Conservation (phyloP, 1,140 invertebrate genomes). For the Orchestia grillus region DNA sequence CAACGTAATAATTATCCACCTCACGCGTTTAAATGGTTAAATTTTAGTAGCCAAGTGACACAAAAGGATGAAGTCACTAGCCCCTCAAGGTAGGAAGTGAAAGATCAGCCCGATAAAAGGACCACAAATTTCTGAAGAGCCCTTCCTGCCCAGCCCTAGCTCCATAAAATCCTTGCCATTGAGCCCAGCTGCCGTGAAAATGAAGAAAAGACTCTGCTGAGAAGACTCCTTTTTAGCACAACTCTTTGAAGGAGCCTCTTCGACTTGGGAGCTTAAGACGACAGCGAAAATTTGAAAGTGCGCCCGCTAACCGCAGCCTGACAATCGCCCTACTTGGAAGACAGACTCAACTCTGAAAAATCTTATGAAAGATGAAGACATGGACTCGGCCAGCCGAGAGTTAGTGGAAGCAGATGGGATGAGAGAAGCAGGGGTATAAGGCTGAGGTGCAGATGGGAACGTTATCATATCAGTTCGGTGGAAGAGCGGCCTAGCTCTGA, state of each 20-base stretch:
- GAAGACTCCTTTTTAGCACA: neutral
- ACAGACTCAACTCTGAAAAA: neutral
- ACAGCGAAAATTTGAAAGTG: neutral
- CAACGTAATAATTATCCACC: neutral
- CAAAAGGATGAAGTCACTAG: neutral
- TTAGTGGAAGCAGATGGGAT: neutral
- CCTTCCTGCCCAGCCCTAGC: neutral
- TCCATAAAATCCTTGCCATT: neutral
- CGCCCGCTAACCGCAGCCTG: neutral
- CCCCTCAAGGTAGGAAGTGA: neutral
- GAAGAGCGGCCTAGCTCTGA: neutral
- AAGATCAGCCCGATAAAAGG: neutral
- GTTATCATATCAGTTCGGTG: neutral
- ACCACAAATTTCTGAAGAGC: neutral
- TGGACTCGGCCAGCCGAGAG: neutral
- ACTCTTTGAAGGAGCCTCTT: neutral
- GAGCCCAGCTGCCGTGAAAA: neutral
- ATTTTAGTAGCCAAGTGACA: neutral
- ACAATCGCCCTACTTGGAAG: neutral
- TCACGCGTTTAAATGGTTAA: neutral
- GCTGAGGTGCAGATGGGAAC: neutral
- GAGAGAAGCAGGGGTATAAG: neutral
- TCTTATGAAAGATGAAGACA: neutral
- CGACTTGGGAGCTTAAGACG: neutral
- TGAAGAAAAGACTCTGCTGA: neutral